These are phyloP conservation scores for Chaunax sp. DNA, from an alignment of 2,797 vertebrate species.

Conservation along the genomic window DNA sequence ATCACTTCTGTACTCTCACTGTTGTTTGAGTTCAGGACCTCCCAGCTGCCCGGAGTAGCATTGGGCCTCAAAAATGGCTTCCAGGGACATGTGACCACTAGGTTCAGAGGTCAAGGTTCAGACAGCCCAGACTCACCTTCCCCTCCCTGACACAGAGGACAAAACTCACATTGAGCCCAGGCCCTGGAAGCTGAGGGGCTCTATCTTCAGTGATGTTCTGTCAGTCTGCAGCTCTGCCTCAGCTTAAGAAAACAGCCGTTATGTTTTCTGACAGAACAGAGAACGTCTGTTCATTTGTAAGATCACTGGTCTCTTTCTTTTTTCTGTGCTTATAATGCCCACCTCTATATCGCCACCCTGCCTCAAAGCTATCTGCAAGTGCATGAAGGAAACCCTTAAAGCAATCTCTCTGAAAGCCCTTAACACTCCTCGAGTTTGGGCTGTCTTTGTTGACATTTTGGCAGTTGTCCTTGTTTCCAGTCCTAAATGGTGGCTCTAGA, in stretches of 20 bases:
- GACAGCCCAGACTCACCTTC: conserved; percentile 56
- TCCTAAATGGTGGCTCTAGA: no score
- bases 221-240: conserved; percentile 1
- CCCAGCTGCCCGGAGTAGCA: conserved; percentile 41
- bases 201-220: conserved; percentile 33
- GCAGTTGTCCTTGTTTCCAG: no score
- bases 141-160: conserved; percentile 54
- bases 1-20: conserved; percentile 23
- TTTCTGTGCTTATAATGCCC: neutral
- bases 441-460: neutral
- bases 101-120: conserved; percentile 66
- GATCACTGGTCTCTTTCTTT: no score
- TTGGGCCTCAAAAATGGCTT: conserved; percentile 65
- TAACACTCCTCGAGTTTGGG: neutral
- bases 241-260: conserved; percentile 32
- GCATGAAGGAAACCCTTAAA: neutral
- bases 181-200: conserved; percentile 14
- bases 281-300: conserved; percentile 7
- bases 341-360: neutral
- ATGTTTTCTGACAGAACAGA: conserved; percentile 30
- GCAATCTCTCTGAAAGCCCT: neutral
- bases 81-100: conserved; percentile 66
- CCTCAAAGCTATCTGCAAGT: no score
- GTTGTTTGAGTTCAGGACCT: conserved; percentile 35
- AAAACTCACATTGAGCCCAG: conserved; percentile 74